Evolutionary conservation across 1,140 invertebrate species (phyloP).

Genomic region (Apis dorsata): DNA sequence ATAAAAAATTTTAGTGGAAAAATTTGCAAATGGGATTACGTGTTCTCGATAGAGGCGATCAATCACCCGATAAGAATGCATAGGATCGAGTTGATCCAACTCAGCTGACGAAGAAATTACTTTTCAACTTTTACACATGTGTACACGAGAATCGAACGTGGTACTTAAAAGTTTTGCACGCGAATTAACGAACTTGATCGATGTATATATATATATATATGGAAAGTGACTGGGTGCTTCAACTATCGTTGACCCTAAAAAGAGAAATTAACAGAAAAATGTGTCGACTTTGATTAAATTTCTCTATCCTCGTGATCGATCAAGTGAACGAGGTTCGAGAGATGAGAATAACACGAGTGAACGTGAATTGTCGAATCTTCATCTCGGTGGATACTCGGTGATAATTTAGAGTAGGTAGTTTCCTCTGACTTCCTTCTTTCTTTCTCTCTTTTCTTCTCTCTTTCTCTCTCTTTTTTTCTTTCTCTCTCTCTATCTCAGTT

Average conservation of each 20-base stretch:
- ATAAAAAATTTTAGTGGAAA: neutral
- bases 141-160: too few species aligned
- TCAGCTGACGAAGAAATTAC: neutral
- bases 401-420: slow-evolving; percentile 11
- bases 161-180: too few species aligned
- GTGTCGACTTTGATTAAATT: too few species aligned
- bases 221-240: too few species aligned
- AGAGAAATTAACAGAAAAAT: too few species aligned
- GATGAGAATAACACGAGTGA: neutral
- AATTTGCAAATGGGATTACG: neutral
- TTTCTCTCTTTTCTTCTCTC: neutral
- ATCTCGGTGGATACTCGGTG: too few species aligned
- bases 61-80: neutral
- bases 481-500: neutral
- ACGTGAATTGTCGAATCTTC: neutral
- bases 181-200: neutral
- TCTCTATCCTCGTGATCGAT: neutral
- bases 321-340: too few species aligned
- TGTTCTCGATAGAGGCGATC: neutral
- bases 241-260: too few species aligned
- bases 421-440: slow-evolving; percentile 26
- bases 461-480: neutral
- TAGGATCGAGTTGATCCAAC: neutral
- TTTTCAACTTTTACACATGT: neutral
- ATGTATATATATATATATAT: neutral